These are phyloP conservation scores for Heliconius eleuchia DNA, from an alignment of 1,140 invertebrate genomes.

Conservation along the genomic window DNA sequence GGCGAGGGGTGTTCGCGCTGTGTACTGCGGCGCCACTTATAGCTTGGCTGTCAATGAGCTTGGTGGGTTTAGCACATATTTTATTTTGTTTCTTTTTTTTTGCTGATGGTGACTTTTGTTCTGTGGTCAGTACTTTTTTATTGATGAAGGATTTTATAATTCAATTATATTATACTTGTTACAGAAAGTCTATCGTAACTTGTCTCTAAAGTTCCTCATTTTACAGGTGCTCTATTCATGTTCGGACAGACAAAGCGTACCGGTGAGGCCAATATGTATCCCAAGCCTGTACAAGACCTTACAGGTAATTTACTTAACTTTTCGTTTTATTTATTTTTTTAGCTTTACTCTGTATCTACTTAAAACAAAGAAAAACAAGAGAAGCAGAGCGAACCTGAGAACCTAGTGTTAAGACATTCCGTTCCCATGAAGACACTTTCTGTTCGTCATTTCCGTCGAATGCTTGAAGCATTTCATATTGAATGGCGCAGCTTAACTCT, in stretches of 20 bases:
- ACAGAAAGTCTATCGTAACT: too few species aligned
- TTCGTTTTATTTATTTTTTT: not conserved
- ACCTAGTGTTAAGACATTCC: too few species aligned
- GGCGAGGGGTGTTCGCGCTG: conserved; percentile 89
- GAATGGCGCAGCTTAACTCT: too few species aligned
- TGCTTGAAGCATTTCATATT: too few species aligned
- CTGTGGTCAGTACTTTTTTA: too few species aligned
- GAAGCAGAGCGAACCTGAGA: too few species aligned
- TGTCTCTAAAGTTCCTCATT: not conserved
- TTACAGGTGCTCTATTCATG: conserved; percentile 86
- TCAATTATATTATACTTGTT: too few species aligned
- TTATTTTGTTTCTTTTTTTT: conserved; percentile 22
- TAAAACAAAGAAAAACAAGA: too few species aligned
- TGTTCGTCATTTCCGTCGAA: too few species aligned
- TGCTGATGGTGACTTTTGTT: not conserved
- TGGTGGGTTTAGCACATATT: conserved; percentile 74
- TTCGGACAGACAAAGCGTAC: conserved; percentile 96
- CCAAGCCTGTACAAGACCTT: conserved; percentile 95
- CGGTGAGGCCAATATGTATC: conserved; percentile 98
- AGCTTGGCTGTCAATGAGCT: conserved; percentile 91
- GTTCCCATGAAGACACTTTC: too few species aligned
- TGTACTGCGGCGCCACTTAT: conserved; percentile 93
- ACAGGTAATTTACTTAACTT: conserved; percentile 77
- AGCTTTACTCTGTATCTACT: too few species aligned
- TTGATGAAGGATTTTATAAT: too few species aligned